These are phyloP conservation scores for Montipora capricornis DNA, from an alignment of 64 coral and sea anemone genomes.

Conservation along the genomic window DNA sequence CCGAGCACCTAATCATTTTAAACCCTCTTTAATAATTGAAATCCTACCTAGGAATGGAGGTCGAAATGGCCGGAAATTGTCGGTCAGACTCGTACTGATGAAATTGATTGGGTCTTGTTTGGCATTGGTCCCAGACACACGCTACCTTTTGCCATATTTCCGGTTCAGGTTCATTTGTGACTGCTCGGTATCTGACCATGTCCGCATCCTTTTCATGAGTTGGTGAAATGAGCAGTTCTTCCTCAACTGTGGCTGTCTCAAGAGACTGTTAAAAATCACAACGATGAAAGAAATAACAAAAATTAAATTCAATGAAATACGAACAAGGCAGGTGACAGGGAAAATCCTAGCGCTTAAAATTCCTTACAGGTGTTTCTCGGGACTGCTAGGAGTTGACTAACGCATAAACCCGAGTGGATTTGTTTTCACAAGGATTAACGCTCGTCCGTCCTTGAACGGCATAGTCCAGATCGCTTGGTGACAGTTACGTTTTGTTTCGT, in stretches of 20 bases:
- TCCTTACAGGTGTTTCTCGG: too few species aligned
- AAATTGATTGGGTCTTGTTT: slow-evolving; percentile 43
- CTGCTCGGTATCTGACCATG: slow-evolving; percentile 22
- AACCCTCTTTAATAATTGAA: neutral
- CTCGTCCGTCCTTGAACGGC: too few species aligned
- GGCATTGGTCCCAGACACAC: slow-evolving; percentile 56
- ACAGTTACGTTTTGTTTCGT: neutral
- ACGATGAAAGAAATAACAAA: neutral
- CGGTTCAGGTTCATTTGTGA: neutral
- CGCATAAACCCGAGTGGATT: too few species aligned
- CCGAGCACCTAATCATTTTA: neutral
- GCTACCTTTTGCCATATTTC: slow-evolving; percentile 61
- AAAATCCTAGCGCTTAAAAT: neutral
- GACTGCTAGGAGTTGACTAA: too few species aligned
- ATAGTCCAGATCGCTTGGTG: too few species aligned
- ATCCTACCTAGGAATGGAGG: neutral
- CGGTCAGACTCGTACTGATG: slow-evolving; percentile 42
- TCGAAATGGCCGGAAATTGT: slow-evolving; percentile 7
- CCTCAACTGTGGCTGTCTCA: neutral
- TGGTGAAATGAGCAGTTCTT: neutral
- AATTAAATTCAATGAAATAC: neutral
- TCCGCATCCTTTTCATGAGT: slow-evolving; percentile 36
- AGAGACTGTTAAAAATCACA: neutral
- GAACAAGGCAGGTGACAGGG: neutral
- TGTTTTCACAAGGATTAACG: too few species aligned